Percentiles rank a stretch among this genome's conserved stretches.
Conservation (phyloP, 2,113 vertebrate genomes). For the Pelobates fuscus region DNA sequence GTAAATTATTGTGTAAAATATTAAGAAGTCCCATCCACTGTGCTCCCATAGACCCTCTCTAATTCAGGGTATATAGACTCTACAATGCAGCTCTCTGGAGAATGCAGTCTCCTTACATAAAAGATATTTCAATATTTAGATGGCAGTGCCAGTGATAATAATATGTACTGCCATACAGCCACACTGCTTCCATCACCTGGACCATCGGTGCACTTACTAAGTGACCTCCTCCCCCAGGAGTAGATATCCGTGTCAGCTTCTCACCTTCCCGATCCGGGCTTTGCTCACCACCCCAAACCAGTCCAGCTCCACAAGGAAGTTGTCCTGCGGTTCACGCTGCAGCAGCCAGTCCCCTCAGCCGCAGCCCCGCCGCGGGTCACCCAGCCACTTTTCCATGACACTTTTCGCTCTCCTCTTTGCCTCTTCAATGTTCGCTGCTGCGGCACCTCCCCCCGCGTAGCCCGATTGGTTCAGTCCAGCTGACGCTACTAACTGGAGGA, state of each 20-base stretch:
- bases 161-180: too few species aligned
- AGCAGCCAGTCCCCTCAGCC: background rate
- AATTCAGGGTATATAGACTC: too few species aligned
- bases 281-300: background rate
- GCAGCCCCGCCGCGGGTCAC: conserved; percentile 34
- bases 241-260: conserved; percentile 15
- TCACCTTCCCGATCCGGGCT: background rate
- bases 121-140: too few species aligned
- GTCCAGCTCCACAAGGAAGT: background rate
- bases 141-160: too few species aligned
- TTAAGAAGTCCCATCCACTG: too few species aligned
- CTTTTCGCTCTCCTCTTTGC: conserved; percentile 22
- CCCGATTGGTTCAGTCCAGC: conserved; percentile 10
- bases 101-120: too few species aligned
- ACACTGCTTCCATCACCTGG: too few species aligned
- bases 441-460: conserved; percentile 3
- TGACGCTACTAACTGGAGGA: conserved; percentile 2
- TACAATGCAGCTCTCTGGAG: too few species aligned
- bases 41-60: too few species aligned
- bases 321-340: background rate
- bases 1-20: too few species aligned
- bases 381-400: conserved; percentile 43
- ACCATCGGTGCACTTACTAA: too few species aligned
- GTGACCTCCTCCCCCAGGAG: background rate
- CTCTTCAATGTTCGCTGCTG: conserved; percentile 17